phyloP scores from a whole-genome alignment of 2,888 invertebrate species.

The Orthosia gothica region DNA sequence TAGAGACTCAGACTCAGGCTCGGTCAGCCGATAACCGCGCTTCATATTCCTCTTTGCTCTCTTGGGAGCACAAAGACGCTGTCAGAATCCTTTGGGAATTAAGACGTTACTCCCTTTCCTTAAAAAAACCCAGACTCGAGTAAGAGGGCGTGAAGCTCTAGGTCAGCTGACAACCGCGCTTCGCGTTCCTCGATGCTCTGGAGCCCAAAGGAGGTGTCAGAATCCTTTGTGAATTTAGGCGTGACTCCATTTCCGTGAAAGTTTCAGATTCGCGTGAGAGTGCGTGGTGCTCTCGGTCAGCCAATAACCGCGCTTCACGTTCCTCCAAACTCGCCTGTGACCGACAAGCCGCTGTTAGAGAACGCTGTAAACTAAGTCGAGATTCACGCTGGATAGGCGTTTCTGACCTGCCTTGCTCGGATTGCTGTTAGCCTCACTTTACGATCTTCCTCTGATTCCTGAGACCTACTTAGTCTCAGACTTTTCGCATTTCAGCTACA shows the following conservation, averaged over 20 bases:
- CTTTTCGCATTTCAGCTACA: too few species aligned
- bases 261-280: not conserved
- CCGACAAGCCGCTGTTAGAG: not conserved
- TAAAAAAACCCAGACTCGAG: too few species aligned
- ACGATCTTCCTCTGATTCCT: too few species aligned
- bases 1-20: not conserved
- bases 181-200: not conserved
- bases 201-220: not conserved
- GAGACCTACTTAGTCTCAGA: too few species aligned
- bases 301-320: not conserved
- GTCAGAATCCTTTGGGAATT: not conserved
- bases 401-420: conserved; percentile 3
- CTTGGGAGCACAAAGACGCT: not conserved
- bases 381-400: not conserved
- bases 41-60: not conserved
- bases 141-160: not conserved
- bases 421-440: not conserved
- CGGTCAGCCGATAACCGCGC: not conserved
- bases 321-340: not conserved
- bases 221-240: not conserved
- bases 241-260: not conserved
- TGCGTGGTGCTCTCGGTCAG: not conserved
- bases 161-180: not conserved
- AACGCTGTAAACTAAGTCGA: not conserved
- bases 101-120: too few species aligned